Base-by-base conservation (phyloP, 2,113 vertebrate species). In the Spea bombifrons region DNA sequence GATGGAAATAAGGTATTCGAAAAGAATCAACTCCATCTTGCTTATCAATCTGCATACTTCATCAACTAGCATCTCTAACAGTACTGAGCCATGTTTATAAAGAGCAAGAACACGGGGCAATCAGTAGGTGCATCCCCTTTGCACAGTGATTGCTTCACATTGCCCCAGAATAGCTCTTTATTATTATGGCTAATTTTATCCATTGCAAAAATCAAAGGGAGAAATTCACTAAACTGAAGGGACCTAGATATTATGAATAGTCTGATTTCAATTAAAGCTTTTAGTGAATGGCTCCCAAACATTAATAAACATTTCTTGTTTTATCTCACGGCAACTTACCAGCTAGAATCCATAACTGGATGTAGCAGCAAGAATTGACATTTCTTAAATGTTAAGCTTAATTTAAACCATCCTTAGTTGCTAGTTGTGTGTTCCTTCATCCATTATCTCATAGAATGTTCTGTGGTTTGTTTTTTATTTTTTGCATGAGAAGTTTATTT, bases 1-100 rank as follows among this genome's bases (percentile, higher is more conserved):
- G 97, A 99, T 89, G 97, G 96, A 97, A 98, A 96, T 92, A 99
- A 99, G 97, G 96, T 99, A 99, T 90, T 92, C 87, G 83, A 89
- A 89, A 88, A 88, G 86, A 88, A 84, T 83, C 85, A 77, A 78
- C 81, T 80, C 85, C 86, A 86, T 89, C 82, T 86, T 85, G 81
- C 85, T 86, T 85, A 87, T 76, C 85, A 84, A 86, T 86, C 83
- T 82, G 73, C 82, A 85, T 83, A 81, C 86, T 84, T 85, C 87
- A 88, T 87, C 84, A 83, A 81, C 82, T 71, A n/a, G n/a, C 59
- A 0, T 66, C 75, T 82, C 76, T 47, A 79, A 86, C 61, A 57
- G 72, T 81, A 76, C 30, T 30, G 30, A 30, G 30, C 30, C 30
- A 30, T 30, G 30, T 30, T 30, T 30, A 30, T 30, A 30, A 30